Evolutionary conservation across 2,888 invertebrate species (phyloP).

Genomic region (Lycophotia porphyrea): DNA sequence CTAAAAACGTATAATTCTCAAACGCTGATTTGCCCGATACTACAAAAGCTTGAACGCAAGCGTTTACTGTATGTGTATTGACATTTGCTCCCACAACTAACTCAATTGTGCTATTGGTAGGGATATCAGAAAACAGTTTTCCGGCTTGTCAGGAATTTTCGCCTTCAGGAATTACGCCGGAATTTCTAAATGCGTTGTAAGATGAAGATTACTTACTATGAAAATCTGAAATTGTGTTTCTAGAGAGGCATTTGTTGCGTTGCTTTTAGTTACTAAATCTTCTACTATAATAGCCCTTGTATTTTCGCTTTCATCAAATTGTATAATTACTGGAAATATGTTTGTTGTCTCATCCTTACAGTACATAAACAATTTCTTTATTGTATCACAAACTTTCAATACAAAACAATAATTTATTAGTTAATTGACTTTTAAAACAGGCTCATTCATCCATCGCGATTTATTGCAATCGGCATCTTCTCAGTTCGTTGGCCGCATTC

Average conservation of each 20-base stretch:
- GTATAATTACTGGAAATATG: not conserved
- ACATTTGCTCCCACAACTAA: slow-evolving; percentile 31
- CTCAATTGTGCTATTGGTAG: slow-evolving; percentile 23
- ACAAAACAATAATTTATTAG: too few relatives aligned
- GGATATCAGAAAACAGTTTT: slow-evolving; percentile 25
- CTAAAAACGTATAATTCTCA: slow-evolving; percentile 9
- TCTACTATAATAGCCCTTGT: not conserved
- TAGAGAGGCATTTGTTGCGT: not conserved
- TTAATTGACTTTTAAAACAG: too few relatives aligned
- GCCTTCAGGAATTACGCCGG: not conserved
- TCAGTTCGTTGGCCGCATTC: too few relatives aligned
- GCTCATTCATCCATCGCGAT: too few relatives aligned
- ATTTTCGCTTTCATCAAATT: not conserved
- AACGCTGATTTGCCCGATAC: slow-evolving; percentile 22
- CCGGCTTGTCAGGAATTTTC: slow-evolving; percentile 19
- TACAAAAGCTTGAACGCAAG: slow-evolving; percentile 17
- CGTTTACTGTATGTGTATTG: slow-evolving; percentile 44
- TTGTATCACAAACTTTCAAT: too few relatives aligned
- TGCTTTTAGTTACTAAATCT: not conserved
- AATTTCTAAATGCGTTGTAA: slow-evolving; percentile 19
- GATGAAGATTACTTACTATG: not conserved
- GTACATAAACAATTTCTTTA: too few relatives aligned
- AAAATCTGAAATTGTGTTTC: not conserved
- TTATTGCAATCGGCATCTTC: too few relatives aligned
- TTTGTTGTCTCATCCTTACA: not conserved